Evolutionary conservation across 2,797 vertebrate species (phyloP).

Genomic region (Enoplosus armatus): DNA sequence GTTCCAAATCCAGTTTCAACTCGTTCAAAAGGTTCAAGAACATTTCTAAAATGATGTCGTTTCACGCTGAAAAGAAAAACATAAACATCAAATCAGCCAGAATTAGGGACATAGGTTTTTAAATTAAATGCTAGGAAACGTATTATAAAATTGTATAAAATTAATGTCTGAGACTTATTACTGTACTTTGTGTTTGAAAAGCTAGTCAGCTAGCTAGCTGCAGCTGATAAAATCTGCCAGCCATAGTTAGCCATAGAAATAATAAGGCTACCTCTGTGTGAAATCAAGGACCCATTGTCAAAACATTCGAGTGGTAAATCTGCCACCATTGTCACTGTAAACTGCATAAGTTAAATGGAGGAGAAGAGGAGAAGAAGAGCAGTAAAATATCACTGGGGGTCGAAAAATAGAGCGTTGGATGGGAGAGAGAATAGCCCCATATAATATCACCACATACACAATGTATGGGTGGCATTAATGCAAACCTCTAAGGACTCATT

Average conservation of each 20-base stretch:
- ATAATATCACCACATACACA: not conserved
- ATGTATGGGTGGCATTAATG: not conserved
- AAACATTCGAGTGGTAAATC: not conserved
- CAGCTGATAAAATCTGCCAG: not conserved
- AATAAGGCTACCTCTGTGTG: not conserved
- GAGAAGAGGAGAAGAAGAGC: not conserved
- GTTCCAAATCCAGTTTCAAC: conserved; percentile 21
- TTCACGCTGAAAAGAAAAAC: not conserved
- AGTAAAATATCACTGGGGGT: not conserved
- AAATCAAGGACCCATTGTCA: not conserved
- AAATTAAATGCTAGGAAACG: not conserved
- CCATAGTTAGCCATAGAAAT: not conserved
- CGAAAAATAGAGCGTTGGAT: not conserved
- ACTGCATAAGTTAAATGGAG: not conserved
- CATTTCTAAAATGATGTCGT: not conserved
- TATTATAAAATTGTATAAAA: conserved; percentile 5
- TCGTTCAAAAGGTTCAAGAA: not conserved
- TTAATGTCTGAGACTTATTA: conserved; percentile 4
- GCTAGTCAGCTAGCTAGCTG: not conserved
- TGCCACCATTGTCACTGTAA: not conserved
- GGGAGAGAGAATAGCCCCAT: not conserved
- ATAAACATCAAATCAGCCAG: not conserved
- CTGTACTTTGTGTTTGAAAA: too few relatives aligned
- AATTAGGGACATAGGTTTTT: not conserved
- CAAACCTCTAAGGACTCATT: conserved; percentile 32